Evolutionary conservation across 2,113 vertebrate genomes (phyloP), one percentile per base, ranked within the genome.

Genomic region (Otolemur garnettii): DNA sequence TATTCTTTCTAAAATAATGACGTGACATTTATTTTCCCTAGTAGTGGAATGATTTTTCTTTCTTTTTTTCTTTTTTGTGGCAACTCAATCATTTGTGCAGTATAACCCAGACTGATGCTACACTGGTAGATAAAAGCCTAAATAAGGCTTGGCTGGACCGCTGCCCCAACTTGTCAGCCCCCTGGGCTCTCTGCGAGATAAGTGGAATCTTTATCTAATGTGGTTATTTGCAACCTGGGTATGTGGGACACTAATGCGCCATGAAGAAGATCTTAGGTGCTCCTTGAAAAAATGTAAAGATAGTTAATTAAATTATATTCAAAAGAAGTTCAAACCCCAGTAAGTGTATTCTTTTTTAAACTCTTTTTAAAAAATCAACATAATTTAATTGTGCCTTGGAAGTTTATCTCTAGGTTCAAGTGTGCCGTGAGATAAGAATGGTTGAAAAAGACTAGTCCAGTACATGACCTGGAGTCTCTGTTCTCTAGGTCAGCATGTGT

Each of bases 71-170:
- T 11, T 50, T 45, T 69, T n/a, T 45, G 60, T n/a, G 7, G 55
- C 33, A 14, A 12, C 88, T 45, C 30, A 26, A 14, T 30, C 4
- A 2, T 85, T 33, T 7, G 1, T 42, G 50, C 7, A 14, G 11
- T 9, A 0, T 33, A 69, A 53, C 17, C 66, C n/a, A 53, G 30
- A 68, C 26, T 17, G 38, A 2, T 4, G 33, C 26, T 75, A 26
- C 30, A 7, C n/a, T 82, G 1, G 1, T 57, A 18, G 66, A 33
- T 30, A 35, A 93, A 60, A 35, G 35, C 13, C 1, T 15, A 62
- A 9, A 10, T 0, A 3, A 13, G 5, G 11, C 10, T 4, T 13
- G 33, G 8, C 55, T 13, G 26, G 8, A 45, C 64, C 14, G 38
- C 26, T 17, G 6, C 45, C 81, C 19, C 60, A 22, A 14, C 30